Percentiles rank a stretch among this genome's conserved stretches.
Conservation (phyloP, 2,888 invertebrate species). For the Trimorus sp. region DNA sequence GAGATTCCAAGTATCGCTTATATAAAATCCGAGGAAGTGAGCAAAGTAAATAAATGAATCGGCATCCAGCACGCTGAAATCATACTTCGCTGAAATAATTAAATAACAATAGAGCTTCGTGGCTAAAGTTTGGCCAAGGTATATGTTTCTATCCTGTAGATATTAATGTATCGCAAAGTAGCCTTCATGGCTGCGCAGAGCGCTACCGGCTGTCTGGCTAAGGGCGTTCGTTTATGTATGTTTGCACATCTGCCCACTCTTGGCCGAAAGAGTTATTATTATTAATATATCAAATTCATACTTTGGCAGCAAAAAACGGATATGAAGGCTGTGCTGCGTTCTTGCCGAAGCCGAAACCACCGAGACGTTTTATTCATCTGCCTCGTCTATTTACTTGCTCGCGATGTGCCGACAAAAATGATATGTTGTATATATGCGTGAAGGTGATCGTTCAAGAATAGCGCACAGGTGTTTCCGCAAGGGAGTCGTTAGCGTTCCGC, state of each 20-base stretch:
- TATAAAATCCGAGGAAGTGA: constrained; percentile 30
- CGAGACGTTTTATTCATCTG: constrained; percentile 54
- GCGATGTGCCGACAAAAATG: constrained; percentile 50
- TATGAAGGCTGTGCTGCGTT: constrained; percentile 22
- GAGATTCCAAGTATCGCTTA: not conserved
- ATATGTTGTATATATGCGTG: constrained; percentile 19
- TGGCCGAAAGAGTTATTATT: constrained; percentile 45
- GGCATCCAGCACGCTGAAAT: constrained; percentile 20
- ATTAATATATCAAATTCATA: constrained; percentile 48
- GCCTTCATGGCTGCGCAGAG: constrained; percentile 70
- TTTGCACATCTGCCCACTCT: constrained; percentile 30
- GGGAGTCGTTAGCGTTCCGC: constrained; percentile 62
- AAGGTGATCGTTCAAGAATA: constrained; percentile 43
- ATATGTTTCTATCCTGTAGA: constrained; percentile 70
- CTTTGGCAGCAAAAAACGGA: constrained; percentile 31
- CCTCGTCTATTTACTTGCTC: constrained; percentile 26
- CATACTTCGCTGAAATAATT: constrained; percentile 21
- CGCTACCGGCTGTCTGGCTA: constrained; percentile 11
- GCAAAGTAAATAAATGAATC: constrained; percentile 40
- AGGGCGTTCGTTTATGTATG: constrained; percentile 27
- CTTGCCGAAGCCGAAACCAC: constrained; percentile 56
- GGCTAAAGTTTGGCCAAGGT: constrained; percentile 32
- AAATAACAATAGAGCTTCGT: constrained; percentile 29
- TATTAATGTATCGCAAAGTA: constrained; percentile 79
- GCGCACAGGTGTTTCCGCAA: constrained; percentile 59